Evolutionary conservation across 2,113 vertebrate species (phyloP).

Genomic region (Cololabis saira): DNA sequence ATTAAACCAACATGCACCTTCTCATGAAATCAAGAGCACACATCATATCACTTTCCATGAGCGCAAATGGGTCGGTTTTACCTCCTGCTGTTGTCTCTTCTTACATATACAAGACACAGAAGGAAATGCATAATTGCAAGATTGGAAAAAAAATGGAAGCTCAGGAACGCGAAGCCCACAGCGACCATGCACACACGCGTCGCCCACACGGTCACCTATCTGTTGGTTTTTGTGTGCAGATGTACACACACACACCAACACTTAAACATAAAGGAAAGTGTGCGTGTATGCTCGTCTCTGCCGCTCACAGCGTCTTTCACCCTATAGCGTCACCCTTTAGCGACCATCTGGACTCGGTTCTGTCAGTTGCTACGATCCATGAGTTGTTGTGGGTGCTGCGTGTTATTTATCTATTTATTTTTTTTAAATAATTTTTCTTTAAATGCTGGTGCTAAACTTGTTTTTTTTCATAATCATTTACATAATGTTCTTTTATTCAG

Average conservation of each 20-base stretch:
- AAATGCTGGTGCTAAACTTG: neutral
- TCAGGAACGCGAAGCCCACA: constrained; percentile 21
- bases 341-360: constrained; percentile 70
- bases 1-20: constrained; percentile 10
- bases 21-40: constrained; percentile 26
- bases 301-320: constrained; percentile 25
- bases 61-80: constrained; percentile 11
- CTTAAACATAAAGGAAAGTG: neutral
- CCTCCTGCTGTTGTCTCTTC: constrained; percentile 31
- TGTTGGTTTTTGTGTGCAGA: constrained; percentile 3
- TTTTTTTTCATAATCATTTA: neutral
- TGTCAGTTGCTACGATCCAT: constrained; percentile 50
- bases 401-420: neutral
- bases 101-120: constrained; percentile 46
- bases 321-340: constrained; percentile 52
- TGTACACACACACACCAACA: constrained; percentile 10
- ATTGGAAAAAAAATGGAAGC: neutral
- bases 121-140: constrained; percentile 50
- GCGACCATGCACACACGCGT: constrained; percentile 51
- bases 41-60: constrained; percentile 10
- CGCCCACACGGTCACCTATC: constrained; percentile 1
- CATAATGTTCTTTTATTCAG: constrained; percentile 9
- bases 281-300: constrained; percentile 6
- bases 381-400: constrained; percentile 36
- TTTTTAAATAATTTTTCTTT: neutral